Evolutionary conservation across 2,113 vertebrate species (phyloP).

Genomic region (Empidonax alnorum): DNA sequence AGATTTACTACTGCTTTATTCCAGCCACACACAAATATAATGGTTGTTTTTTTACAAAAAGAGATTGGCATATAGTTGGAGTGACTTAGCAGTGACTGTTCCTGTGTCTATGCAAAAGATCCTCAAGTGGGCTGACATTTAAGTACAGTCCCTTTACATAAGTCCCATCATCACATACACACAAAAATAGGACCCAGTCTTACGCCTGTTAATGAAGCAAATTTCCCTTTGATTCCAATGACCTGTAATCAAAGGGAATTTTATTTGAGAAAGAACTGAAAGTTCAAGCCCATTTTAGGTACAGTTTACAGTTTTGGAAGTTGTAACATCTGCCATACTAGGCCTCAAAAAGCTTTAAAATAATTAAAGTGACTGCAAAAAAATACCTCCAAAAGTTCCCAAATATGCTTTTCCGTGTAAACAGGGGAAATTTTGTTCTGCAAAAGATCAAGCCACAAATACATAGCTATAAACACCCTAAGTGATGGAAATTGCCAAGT

Average conservation of each 20-base stretch:
- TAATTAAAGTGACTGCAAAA: not conserved
- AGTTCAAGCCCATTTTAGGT: not conserved
- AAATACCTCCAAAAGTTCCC: not conserved
- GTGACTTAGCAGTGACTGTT: not conserved
- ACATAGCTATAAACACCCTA: conserved; percentile 36
- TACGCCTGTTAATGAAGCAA: not conserved
- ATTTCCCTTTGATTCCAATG: not conserved
- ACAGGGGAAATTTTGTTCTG: conserved; percentile 1
- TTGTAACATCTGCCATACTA: not conserved
- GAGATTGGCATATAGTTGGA: not conserved
- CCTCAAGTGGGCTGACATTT: not conserved
- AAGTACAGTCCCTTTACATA: not conserved
- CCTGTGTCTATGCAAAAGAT: not conserved
- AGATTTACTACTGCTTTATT: not conserved
- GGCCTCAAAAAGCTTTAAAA: not conserved
- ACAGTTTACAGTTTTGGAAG: not conserved
- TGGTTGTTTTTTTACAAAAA: not conserved
- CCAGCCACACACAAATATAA: not conserved
- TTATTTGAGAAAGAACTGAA: not conserved
- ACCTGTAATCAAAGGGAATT: not conserved
- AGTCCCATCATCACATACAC: not conserved
- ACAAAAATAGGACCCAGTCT: not conserved
- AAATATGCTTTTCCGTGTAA: conserved; percentile 16
- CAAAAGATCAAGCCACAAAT: conserved; percentile 54
- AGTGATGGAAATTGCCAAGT: conserved; percentile 38